Percentiles rank a stretch among this genome's conserved stretches.
These are phyloP conservation scores for Microtus oregoni DNA, from an alignment of 2,113 vertebrate species.

Conservation along the genomic window DNA sequence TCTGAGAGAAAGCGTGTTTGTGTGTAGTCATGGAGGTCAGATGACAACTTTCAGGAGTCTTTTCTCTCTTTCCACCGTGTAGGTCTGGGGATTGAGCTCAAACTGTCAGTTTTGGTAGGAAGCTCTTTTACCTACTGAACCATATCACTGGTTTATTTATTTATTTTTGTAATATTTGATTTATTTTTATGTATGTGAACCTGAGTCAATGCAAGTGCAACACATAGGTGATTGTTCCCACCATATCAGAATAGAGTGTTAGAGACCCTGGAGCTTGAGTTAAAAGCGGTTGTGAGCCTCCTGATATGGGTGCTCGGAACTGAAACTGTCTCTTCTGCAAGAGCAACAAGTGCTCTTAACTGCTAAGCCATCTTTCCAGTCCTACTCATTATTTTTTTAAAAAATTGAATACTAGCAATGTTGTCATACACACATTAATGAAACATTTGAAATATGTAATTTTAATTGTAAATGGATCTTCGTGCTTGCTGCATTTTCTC, in stretches of 20 bases:
- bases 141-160: not conserved
- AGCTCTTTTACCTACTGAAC: not conserved
- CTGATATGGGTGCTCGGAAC: not conserved
- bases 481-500: not conserved
- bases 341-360: not conserved
- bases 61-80: not conserved
- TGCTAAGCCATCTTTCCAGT: not conserved
- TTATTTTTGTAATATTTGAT: not conserved
- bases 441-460: conserved; percentile 22
- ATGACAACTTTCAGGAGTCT: not conserved
- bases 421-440: not conserved
- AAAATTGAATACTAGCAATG: not conserved
- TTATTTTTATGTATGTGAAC: not conserved
- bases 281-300: not conserved
- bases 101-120: not conserved
- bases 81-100: not conserved
- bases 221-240: not conserved
- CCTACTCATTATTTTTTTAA: not conserved
- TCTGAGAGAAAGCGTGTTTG: not conserved
- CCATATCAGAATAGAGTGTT: not conserved
- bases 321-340: not conserved
- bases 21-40: not conserved
- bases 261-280: not conserved
- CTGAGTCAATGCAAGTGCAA: not conserved
- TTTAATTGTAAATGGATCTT: conserved; percentile 18